These are phyloP conservation scores for Fistularia tabacaria DNA, from an alignment of 2,797 vertebrate species.

Conservation along the genomic window DNA sequence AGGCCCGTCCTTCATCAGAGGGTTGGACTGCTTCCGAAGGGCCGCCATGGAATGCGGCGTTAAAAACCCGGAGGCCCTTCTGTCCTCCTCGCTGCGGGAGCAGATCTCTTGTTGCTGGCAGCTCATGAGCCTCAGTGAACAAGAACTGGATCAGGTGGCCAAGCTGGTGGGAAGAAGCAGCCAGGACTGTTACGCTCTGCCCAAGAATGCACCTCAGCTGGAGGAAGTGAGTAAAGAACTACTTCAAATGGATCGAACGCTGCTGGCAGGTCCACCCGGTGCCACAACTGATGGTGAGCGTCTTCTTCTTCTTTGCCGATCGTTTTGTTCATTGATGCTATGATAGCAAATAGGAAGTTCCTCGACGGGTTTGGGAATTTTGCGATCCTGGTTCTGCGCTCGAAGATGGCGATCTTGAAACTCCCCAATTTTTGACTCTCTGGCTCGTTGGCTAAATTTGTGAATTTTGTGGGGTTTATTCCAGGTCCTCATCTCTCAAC, in stretches of 20 bases:
- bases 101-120: conserved; percentile 70
- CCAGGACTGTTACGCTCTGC: conserved; percentile 53
- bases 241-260: conserved; percentile 53
- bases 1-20: conserved; percentile 68
- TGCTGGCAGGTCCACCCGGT: conserved; percentile 23
- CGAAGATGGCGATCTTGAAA: no score
- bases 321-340: no score
- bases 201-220: conserved; percentile 48
- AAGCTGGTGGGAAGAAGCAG: conserved; percentile 45
- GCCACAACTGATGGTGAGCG: conserved; percentile 49
- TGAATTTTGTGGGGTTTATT: no score
- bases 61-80: conserved; percentile 67
- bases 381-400: no score
- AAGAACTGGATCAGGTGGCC: conserved; percentile 57
- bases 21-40: conserved; percentile 66
- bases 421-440: no score
- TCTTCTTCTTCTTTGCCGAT: not conserved
- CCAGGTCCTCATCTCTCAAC: no score
- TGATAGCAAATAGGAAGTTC: no score
- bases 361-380: no score
- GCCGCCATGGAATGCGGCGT: conserved; percentile 65
- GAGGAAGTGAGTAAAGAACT: conserved; percentile 64
- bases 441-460: no score
- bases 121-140: conserved; percentile 63
- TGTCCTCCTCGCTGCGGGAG: conserved; percentile 62